Conservation (phyloP, 2,113 vertebrate species). For the Sisor rabdophorus region DNA sequence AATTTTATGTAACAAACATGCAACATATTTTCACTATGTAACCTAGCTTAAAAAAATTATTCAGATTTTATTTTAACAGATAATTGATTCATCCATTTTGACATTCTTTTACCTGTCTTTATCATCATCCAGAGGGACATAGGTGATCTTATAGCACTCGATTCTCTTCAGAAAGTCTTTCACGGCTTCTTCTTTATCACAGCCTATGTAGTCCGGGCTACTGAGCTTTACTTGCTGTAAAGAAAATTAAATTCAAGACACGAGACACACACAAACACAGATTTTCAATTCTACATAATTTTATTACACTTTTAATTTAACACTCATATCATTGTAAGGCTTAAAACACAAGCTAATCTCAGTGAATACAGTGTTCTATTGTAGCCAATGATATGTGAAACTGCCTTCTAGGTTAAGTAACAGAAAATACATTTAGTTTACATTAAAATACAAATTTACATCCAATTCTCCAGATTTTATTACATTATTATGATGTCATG, state of each 20-base stretch:
- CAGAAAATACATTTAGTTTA: no score
- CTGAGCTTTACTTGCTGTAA: slow-evolving; percentile 86
- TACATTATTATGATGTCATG: no score
- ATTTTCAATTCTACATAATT: neutral
- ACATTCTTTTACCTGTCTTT: slow-evolving; percentile 75
- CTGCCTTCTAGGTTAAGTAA: no score
- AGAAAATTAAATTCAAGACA: neutral
- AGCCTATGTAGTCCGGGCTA: slow-evolving; percentile 81
- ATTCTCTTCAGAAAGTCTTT: slow-evolving; percentile 85
- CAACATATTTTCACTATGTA: neutral
- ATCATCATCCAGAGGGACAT: slow-evolving; percentile 79
- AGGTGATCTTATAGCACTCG: slow-evolving; percentile 81
- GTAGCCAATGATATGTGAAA: no score
- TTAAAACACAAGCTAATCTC: no score
- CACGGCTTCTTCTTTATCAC: slow-evolving; percentile 80
- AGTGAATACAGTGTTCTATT: no score
- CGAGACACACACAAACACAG: neutral
- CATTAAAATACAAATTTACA: no score
- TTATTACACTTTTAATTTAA: neutral
- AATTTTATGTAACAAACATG: neutral
- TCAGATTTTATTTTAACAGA: no score
- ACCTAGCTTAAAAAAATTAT: neutral
- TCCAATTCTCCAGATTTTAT: no score
- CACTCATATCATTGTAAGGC: no score
- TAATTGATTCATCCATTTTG: neutral